Percentiles rank a stretch among this genome's conserved stretches.
phyloP scores from a whole-genome alignment of 2,797 vertebrate genomes.

The Nyctalus aviator region DNA sequence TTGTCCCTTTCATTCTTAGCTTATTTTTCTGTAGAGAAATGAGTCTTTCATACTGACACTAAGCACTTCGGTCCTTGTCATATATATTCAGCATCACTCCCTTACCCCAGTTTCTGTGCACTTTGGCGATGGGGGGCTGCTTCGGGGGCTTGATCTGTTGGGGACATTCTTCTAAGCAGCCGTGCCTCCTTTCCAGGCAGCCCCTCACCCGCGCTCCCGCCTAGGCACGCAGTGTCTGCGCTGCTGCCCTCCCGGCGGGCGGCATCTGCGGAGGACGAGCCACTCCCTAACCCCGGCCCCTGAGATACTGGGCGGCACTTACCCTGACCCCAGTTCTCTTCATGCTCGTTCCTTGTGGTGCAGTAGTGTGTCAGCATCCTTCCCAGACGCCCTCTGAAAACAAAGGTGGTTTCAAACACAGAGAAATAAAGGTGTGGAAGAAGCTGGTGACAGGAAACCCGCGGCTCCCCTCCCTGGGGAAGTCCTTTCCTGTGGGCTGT shows the following conservation, averaged over 20 bases:
- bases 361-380: not conserved
- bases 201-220: no score
- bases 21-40: conserved; percentile 11
- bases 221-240: no score
- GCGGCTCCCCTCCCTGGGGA: not conserved
- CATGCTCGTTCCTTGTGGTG: not conserved
- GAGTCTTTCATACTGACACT: not conserved
- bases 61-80: conserved; percentile 16
- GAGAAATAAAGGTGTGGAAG: not conserved
- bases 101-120: not conserved
- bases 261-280: no score
- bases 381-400: not conserved
- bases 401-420: not conserved
- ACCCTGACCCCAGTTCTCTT: not conserved
- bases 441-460: not conserved
- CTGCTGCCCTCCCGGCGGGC: no score
- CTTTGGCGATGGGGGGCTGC: not conserved
- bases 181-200: no score
- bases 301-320: no score
- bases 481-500: not conserved
- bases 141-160: no score
- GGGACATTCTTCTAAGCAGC: no score
- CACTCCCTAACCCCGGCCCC: no score
- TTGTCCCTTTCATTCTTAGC: not conserved
- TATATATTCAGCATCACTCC: not conserved